Conservation (phyloP, 2,888 invertebrate species). For the Hemicrepidius hirtus region DNA sequence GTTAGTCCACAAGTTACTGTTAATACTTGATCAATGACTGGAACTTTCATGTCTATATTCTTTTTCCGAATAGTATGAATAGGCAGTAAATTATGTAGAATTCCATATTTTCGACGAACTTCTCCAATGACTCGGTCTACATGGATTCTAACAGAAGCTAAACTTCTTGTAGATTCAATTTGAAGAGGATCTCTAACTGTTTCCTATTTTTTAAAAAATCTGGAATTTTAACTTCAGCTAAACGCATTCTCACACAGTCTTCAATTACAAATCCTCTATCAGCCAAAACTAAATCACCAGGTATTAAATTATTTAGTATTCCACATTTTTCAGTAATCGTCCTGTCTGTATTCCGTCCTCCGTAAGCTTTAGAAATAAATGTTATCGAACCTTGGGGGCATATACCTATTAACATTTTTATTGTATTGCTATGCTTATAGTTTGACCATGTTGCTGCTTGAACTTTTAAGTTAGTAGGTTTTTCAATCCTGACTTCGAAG, state of each 20-base stretch:
- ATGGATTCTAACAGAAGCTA: background rate
- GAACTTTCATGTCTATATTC: background rate
- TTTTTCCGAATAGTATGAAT: background rate
- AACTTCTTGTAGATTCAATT: background rate
- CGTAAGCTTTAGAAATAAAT: constrained; percentile 21
- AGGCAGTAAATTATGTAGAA: background rate
- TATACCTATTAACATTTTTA: constrained; percentile 17
- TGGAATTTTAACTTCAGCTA: background rate
- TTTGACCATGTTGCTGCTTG: background rate
- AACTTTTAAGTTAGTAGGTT: background rate
- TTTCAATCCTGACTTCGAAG: background rate
- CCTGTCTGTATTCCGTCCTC: constrained; percentile 7
- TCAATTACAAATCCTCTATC: too few species aligned
- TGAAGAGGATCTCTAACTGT: background rate
- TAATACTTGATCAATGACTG: background rate
- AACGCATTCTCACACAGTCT: background rate
- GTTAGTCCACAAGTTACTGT: background rate
- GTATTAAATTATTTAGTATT: too few species aligned
- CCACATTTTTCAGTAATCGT: background rate
- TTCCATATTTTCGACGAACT: background rate
- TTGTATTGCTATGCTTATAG: background rate
- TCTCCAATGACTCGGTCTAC: background rate
- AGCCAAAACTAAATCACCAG: too few species aligned
- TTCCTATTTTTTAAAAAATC: background rate
- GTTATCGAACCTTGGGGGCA: constrained; percentile 10